phyloP scores from a whole-genome alignment of 1,140 invertebrate species.

The Panagrolaimus sp. region DNA sequence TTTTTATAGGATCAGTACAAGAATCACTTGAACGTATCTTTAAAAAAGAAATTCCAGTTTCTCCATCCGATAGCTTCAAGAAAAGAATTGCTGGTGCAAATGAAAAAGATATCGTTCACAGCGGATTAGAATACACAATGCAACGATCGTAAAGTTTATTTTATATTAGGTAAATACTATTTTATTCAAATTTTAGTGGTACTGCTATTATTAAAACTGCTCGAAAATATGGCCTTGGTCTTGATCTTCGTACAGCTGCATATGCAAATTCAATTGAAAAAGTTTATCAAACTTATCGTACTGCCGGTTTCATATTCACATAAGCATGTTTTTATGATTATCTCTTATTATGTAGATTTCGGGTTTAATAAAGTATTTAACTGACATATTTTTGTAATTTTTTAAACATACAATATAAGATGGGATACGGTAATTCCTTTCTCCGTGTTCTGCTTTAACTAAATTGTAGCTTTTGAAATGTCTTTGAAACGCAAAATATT shows the following conservation, averaged over 20 bases:
- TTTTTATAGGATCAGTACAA: constrained; percentile 83
- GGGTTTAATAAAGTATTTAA: neutral
- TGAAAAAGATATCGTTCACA: constrained; percentile 99
- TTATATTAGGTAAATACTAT: too few species aligned
- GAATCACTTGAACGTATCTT: constrained; percentile 94
- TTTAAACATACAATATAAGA: too few species aligned
- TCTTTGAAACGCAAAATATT: too few species aligned
- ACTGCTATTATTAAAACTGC: constrained; percentile 93
- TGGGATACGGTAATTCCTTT: too few species aligned
- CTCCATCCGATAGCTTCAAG: constrained; percentile 88
- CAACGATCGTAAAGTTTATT: too few species aligned
- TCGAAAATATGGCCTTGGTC: constrained; percentile 89
- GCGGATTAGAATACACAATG: constrained; percentile 97
- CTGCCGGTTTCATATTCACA: constrained; percentile 88
- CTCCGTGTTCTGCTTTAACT: too few species aligned
- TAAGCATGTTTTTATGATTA: too few species aligned
- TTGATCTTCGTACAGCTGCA: constrained; percentile 93
- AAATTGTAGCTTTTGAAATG: too few species aligned
- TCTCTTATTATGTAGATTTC: neutral
- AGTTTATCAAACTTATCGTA: constrained; percentile 92
- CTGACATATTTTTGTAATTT: too few species aligned
- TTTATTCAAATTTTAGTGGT: too few species aligned
- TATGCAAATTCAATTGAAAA: constrained; percentile 98
- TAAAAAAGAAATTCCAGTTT: constrained; percentile 86
- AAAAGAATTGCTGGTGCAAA: constrained; percentile 91